Percentiles rank a stretch among this genome's conserved stretches.
Evolutionary conservation across 2,113 vertebrate genomes (phyloP).

Genomic region (Chlorocebus sabaeus): DNA sequence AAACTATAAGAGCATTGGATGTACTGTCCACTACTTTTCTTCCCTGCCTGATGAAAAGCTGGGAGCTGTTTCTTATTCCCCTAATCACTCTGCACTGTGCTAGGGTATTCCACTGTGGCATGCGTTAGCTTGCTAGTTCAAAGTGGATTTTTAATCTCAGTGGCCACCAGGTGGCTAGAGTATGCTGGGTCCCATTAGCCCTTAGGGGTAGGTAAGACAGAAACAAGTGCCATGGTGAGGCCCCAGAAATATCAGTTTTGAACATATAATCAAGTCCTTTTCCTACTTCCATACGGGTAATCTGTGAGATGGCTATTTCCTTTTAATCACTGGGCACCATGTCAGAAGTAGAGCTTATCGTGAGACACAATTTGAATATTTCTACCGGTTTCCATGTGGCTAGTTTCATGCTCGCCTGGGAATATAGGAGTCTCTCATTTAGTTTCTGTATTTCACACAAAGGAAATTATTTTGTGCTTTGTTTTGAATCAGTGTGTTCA

Average conservation of each 20-base stretch:
- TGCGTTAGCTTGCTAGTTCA: background rate
- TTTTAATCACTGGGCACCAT: background rate
- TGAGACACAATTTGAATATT: background rate
- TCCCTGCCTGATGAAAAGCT: background rate
- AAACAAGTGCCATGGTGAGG: background rate
- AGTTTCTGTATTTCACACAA: background rate
- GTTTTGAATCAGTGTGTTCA: background rate
- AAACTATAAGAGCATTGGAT: background rate
- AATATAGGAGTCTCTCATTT: background rate
- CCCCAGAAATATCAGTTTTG: background rate
- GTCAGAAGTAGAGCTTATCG: background rate
- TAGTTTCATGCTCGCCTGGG: background rate
- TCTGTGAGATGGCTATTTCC: background rate
- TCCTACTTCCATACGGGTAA: background rate
- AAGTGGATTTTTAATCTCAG: background rate
- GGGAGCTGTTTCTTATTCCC: background rate
- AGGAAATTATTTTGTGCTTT: background rate
- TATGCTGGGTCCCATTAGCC: background rate
- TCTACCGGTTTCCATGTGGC: background rate
- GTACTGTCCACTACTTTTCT: background rate
- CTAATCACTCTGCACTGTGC: background rate
- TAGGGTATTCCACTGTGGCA: background rate
- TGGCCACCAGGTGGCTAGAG: background rate
- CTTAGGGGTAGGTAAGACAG: background rate
- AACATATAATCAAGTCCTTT: background rate